Conservation (phyloP, 2,888 invertebrate genomes). For the Anticlea derivata region DNA sequence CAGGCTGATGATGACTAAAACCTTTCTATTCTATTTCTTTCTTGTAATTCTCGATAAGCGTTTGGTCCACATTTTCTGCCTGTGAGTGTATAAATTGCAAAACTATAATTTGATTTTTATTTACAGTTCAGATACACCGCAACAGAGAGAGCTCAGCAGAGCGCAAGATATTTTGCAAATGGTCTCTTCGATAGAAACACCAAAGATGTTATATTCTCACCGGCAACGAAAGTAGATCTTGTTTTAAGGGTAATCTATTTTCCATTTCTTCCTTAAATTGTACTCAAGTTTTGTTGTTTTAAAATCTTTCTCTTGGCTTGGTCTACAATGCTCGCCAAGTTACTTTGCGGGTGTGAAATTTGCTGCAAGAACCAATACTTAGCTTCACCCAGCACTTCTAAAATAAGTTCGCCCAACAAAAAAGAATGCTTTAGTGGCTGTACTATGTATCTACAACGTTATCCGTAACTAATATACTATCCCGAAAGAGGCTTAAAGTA, state of each 20-base stretch:
- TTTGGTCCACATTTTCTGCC: too few species aligned
- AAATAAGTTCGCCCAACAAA: too few species aligned
- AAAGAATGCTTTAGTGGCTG: too few species aligned
- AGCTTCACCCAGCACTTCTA: too few species aligned
- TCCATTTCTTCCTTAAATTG: background rate
- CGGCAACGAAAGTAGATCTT: conserved; percentile 85
- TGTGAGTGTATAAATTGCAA: too few species aligned
- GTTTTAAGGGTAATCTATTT: conserved; percentile 84
- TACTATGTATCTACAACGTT: too few species aligned
- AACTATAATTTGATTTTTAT: background rate
- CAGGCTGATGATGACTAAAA: too few species aligned
- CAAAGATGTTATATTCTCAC: conserved; percentile 85
- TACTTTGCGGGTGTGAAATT: background rate
- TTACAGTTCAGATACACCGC: conserved; percentile 90
- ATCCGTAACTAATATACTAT: too few species aligned
- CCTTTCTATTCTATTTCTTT: too few species aligned
- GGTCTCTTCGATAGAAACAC: conserved; percentile 89
- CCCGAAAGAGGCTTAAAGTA: too few species aligned
- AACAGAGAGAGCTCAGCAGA: conserved; percentile 89
- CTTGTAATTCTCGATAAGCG: too few species aligned
- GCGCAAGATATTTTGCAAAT: conserved; percentile 89
- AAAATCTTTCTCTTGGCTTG: conserved; percentile 7
- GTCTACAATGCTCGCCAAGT: conserved; percentile 10
- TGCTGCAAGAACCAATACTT: background rate
- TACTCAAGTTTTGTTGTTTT: background rate